phyloP scores from a whole-genome alignment of 2,888 invertebrate species.

The Elysia crispata region DNA sequence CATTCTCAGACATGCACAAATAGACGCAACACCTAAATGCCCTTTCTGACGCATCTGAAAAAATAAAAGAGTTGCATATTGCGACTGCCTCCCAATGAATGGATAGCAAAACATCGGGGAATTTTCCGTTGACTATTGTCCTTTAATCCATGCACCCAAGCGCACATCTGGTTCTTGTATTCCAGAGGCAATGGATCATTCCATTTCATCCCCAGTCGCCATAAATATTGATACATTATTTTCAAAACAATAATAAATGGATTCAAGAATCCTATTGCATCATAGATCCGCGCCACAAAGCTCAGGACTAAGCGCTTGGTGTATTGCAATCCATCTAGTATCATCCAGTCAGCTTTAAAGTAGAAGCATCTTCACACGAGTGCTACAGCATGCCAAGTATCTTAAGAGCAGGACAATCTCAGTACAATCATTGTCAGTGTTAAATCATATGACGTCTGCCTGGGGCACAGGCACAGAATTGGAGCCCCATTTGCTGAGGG shows the following conservation, averaged over 20 bases:
- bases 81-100: background rate
- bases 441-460: conserved; percentile 48
- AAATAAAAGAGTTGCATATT: conserved; percentile 45
- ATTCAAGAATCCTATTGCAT: background rate
- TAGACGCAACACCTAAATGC: conserved; percentile 58
- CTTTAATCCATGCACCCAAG: background rate
- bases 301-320: background rate
- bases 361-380: conserved; percentile 46
- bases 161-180: background rate
- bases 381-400: too few species aligned
- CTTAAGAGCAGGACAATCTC: background rate
- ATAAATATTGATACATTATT: background rate
- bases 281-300: background rate
- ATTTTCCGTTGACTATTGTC: background rate
- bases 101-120: background rate
- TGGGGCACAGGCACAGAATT: conserved; percentile 41
- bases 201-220: background rate
- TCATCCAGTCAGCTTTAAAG: conserved; percentile 31
- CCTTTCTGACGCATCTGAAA: conserved; percentile 57
- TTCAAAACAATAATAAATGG: background rate
- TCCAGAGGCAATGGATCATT: background rate
- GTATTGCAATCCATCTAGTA: background rate
- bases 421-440: conserved; percentile 11
- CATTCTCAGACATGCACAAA: conserved; percentile 2
- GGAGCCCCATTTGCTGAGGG: conserved; percentile 53